Conservation (phyloP, 2,888 invertebrate species). For the Papilio elwesi region DNA sequence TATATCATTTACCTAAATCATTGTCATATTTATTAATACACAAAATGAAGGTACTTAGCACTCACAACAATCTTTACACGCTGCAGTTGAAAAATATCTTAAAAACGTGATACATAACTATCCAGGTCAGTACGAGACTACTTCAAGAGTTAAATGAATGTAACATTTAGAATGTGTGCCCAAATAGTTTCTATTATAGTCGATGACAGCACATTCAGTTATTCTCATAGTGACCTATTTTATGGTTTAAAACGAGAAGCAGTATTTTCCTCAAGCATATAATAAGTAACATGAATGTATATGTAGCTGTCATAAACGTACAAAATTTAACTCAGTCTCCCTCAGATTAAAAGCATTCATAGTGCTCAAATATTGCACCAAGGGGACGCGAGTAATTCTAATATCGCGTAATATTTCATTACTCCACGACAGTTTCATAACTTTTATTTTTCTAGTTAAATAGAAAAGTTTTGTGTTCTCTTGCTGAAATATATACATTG, state of each 20-base stretch:
- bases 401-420: slow-evolving; percentile 22
- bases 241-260: background rate
- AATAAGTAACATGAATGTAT: background rate
- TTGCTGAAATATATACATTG: slow-evolving; percentile 23
- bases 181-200: background rate
- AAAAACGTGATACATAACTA: background rate
- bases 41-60: no score
- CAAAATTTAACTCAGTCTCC: slow-evolving; percentile 2
- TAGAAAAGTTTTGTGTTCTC: slow-evolving; percentile 31
- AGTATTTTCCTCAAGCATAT: background rate
- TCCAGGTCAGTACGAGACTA: background rate
- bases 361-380: slow-evolving; percentile 21
- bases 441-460: slow-evolving; percentile 32
- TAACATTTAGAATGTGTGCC: background rate
- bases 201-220: background rate
- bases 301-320: background rate
- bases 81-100: background rate
- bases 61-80: no score
- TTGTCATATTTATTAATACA: background rate
- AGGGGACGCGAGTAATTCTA: slow-evolving; percentile 15
- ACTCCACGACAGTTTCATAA: slow-evolving; percentile 26
- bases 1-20: slow-evolving; percentile 93
- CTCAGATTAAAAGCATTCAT: slow-evolving; percentile 21
- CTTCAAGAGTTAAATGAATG: background rate
- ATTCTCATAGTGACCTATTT: background rate